Percentiles rank a stretch among this genome's conserved stretches.
Evolutionary conservation across 2,113 vertebrate genomes (phyloP).

Genomic region (Tupaia chinensis): DNA sequence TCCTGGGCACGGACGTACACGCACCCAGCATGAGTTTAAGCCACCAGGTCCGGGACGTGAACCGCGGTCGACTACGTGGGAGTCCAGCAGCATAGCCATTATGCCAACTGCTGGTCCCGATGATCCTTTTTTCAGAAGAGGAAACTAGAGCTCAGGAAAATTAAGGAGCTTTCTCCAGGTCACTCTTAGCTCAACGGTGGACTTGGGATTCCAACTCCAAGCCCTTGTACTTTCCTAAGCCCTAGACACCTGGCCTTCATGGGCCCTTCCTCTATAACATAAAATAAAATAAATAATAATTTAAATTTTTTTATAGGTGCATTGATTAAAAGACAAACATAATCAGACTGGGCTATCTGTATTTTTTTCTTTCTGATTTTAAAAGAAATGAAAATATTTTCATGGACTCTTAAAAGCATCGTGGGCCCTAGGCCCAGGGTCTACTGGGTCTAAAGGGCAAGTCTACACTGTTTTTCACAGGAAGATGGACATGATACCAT

Average conservation of each 20-base stretch:
- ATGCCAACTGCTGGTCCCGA: not conserved
- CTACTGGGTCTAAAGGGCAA: not conserved
- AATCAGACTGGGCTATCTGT: not conserved
- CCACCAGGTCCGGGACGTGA: too few species aligned
- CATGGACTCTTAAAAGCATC: not conserved
- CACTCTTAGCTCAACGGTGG: too few species aligned
- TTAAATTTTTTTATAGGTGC: not conserved
- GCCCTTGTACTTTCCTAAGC: not conserved
- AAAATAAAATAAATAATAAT: not conserved
- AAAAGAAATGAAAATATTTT: slow-evolving; percentile 15
- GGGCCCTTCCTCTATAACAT: not conserved
- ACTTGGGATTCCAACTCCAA: not conserved
- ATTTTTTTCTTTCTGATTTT: not conserved
- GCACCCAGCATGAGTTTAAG: too few species aligned
- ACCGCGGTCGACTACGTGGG: too few species aligned
- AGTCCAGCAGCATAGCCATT: too few species aligned
- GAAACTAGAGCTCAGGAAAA: not conserved
- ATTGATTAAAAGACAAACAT: not conserved
- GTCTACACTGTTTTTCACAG: not conserved
- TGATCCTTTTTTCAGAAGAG: not conserved
- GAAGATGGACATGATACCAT: not conserved
- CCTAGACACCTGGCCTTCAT: not conserved
- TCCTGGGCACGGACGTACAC: too few species aligned
- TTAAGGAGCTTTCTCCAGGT: not conserved
- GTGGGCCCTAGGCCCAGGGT: not conserved